phyloP scores from a whole-genome alignment of 2,888 invertebrate genomes.

The Molorchus minor region DNA sequence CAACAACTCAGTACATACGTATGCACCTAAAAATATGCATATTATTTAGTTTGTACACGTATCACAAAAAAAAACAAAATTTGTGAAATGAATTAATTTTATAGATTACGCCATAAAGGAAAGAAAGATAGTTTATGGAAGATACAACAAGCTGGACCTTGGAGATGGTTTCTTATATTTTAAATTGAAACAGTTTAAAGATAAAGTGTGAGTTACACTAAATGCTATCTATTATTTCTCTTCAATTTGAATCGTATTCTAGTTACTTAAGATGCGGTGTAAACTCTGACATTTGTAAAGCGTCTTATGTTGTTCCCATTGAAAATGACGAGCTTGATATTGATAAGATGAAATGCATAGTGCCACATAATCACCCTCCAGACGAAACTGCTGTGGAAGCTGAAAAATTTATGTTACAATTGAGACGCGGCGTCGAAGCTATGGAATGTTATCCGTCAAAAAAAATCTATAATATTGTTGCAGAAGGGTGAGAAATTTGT shows the following conservation, averaged over 20 bases:
- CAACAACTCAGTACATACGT: too few relatives aligned
- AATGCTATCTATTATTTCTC: background rate
- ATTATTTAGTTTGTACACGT: too few relatives aligned
- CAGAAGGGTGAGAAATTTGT: conserved; percentile 19
- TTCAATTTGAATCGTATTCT: background rate
- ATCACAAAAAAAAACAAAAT: too few relatives aligned
- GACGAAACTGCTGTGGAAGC: conserved; percentile 25
- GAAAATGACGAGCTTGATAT: background rate
- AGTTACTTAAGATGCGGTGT: conserved; percentile 31
- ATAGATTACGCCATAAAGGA: background rate
- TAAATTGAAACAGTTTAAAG: conserved; percentile 11
- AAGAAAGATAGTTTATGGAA: background rate
- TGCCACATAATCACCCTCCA: conserved; percentile 27
- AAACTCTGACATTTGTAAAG: conserved; percentile 25
- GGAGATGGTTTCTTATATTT: conserved; percentile 14
- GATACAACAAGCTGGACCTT: conserved; percentile 4
- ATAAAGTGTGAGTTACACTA: conserved; percentile 3
- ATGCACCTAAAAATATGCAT: too few relatives aligned
- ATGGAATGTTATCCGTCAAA: conserved; percentile 22
- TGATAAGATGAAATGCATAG: conserved; percentile 17
- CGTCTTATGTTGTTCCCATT: conserved; percentile 23
- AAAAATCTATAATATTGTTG: conserved; percentile 27
- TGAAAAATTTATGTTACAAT: conserved; percentile 20
- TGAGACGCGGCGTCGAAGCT: conserved; percentile 23
- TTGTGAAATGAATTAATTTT: too few relatives aligned